phyloP scores from a whole-genome alignment of 2,888 invertebrate species.

The Cantharis lateralis region DNA sequence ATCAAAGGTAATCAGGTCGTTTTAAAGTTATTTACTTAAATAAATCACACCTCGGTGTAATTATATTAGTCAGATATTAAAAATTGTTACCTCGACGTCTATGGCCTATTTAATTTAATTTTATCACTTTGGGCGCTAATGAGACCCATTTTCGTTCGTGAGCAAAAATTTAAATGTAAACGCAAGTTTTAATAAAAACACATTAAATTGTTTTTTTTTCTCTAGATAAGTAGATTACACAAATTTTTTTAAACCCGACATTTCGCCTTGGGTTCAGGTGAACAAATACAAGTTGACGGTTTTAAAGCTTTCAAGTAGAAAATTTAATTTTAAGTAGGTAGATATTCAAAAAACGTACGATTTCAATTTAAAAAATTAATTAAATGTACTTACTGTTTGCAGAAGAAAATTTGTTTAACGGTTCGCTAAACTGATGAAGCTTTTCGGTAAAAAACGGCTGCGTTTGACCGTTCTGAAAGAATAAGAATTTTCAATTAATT shows the following conservation, averaged over 20 bases:
- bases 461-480: conserved; percentile 56
- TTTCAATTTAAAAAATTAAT: not conserved
- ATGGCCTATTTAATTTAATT: not conserved
- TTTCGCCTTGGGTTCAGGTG: not conserved
- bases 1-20: not conserved
- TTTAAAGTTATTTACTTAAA: not conserved
- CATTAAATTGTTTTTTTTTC: too few relatives aligned
- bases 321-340: not conserved
- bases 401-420: conserved; percentile 59
- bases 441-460: conserved; percentile 58
- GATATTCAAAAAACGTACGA: not conserved
- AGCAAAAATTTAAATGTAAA: not conserved
- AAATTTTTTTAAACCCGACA: not conserved
- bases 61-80: not conserved
- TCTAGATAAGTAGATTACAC: not conserved
- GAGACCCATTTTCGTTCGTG: not conserved
- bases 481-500: conserved; percentile 15
- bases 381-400: conserved; percentile 55
- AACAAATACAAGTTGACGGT: not conserved
- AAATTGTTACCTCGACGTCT: not conserved
- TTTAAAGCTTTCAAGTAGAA: not conserved
- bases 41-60: not conserved
- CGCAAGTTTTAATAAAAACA: not conserved
- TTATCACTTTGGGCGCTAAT: not conserved
- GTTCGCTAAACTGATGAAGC: conserved; percentile 59